Evolutionary conservation across 2,797 vertebrate genomes (phyloP).

Genomic region (Epinephelus awoara): DNA sequence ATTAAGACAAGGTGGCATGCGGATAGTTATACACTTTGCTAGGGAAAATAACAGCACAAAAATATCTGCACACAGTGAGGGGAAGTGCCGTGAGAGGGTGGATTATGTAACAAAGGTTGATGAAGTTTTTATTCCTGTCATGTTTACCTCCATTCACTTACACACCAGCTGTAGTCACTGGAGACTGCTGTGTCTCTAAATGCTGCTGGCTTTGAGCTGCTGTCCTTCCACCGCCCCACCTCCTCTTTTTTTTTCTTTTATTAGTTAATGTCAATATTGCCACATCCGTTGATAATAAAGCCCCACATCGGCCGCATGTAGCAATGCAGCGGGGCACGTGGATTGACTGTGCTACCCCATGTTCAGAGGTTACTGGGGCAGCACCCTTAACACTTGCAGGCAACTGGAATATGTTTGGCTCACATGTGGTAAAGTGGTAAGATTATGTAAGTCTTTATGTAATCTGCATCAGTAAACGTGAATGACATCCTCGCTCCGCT

Average conservation of each 20-base stretch:
- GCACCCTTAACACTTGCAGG: conserved; percentile 66
- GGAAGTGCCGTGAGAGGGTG: conserved; percentile 40
- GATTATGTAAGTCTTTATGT: conserved; percentile 89
- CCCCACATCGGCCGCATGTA: conserved; percentile 29
- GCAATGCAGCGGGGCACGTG: conserved; percentile 68
- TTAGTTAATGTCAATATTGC: conserved; percentile 50
- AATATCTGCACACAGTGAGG: conserved; percentile 45
- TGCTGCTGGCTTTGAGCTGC: conserved; percentile 25
- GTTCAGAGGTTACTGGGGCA: conserved; percentile 81
- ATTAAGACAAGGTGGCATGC: conserved; percentile 20
- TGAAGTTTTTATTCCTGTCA: conserved; percentile 48
- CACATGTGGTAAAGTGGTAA: conserved; percentile 85
- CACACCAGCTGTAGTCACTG: conserved; percentile 21
- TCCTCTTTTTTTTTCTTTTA: conserved; percentile 12
- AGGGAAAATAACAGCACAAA: conserved; percentile 16
- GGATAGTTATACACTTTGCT: conserved; percentile 16
- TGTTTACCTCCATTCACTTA: conserved; percentile 47
- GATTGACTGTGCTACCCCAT: conserved; percentile 52
- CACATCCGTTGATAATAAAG: conserved; percentile 51
- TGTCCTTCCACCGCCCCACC: background rate
- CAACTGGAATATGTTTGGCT: conserved; percentile 78
- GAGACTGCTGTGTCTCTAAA: conserved; percentile 44
- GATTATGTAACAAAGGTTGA: conserved; percentile 74
- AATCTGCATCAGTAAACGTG: conserved; percentile 83
- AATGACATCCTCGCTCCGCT: conserved; percentile 76